Conservation (phyloP, 1,140 invertebrate species). For the Tenebrio molitor region DNA sequence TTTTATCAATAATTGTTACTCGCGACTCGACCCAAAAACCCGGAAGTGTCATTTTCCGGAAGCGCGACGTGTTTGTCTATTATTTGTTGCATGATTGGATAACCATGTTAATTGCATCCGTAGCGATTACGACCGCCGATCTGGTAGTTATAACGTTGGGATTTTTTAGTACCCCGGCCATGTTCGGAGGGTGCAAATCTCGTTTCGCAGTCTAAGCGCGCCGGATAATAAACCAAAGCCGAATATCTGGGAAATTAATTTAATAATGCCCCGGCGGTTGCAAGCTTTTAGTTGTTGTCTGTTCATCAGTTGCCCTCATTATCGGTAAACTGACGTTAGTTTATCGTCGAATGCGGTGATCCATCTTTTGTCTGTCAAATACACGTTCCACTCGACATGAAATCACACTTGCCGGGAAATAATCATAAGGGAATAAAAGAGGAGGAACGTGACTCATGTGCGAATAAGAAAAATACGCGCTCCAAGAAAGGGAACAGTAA, state of each 20-base stretch:
- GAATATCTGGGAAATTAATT: slow-evolving; percentile 7
- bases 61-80: background rate
- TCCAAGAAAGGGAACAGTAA: background rate
- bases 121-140: background rate
- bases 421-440: slow-evolving; percentile 35
- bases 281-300: slow-evolving; percentile 28
- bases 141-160: too few species aligned
- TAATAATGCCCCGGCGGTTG: background rate
- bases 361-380: slow-evolving; percentile 38
- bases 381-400: slow-evolving; percentile 30
- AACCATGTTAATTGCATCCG: slow-evolving; percentile 33
- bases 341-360: slow-evolving; percentile 27
- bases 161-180: too few species aligned
- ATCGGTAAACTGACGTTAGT: slow-evolving; percentile 34
- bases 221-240: background rate
- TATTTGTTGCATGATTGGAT: slow-evolving; percentile 9
- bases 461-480: background rate
- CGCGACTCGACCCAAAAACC: background rate
- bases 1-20: background rate
- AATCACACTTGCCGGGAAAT: slow-evolving; percentile 37
- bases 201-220: too few species aligned
- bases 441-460: slow-evolving; percentile 17
- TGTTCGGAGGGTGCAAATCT: too few species aligned
- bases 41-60: slow-evolving; percentile 31
- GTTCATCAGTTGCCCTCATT: slow-evolving; percentile 35